Evolutionary conservation across 1,140 invertebrate genomes (phyloP).

Genomic region (Achatina immaculata): DNA sequence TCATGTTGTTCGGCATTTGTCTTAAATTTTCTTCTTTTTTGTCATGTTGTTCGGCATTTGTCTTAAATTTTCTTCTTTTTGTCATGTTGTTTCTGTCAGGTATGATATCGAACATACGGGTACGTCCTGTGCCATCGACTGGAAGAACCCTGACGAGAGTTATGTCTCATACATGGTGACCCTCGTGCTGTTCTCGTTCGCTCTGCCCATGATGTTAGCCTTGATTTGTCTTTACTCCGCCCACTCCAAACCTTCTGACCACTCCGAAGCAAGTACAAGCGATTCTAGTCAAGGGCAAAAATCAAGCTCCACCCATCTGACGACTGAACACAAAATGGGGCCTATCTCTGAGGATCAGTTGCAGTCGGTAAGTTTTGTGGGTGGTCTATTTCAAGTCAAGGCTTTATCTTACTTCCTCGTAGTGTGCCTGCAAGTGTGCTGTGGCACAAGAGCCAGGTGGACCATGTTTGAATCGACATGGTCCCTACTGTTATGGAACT

Average conservation of each 20-base stretch:
- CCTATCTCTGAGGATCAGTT: slow-evolving; percentile 49
- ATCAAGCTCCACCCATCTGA: neutral
- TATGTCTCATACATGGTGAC: slow-evolving; percentile 49
- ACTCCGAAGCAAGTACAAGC: neutral
- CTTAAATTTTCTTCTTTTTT: neutral
- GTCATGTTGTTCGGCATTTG: neutral
- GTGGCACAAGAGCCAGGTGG: neutral
- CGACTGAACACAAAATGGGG: neutral
- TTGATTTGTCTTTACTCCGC: slow-evolving; percentile 37
- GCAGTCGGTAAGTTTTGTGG: slow-evolving; percentile 40
- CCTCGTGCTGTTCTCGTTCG: slow-evolving; percentile 41
- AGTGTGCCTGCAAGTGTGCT: neutral
- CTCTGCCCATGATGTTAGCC: slow-evolving; percentile 40
- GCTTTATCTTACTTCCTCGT: neutral
- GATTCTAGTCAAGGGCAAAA: neutral
- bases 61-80: neutral
- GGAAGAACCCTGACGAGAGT: slow-evolving; percentile 50
- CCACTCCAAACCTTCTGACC: neutral
- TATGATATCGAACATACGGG: slow-evolving; percentile 54
- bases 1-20: neutral
- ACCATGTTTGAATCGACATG: neutral
- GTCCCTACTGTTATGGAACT: neutral
- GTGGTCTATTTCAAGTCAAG: neutral
- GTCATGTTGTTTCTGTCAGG: slow-evolving; percentile 28
- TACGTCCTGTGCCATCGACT: slow-evolving; percentile 53